Evolutionary conservation across 2,888 invertebrate species (phyloP), one percentile per base, ranked within the genome.

Genomic region (Coelopa pilipes): DNA sequence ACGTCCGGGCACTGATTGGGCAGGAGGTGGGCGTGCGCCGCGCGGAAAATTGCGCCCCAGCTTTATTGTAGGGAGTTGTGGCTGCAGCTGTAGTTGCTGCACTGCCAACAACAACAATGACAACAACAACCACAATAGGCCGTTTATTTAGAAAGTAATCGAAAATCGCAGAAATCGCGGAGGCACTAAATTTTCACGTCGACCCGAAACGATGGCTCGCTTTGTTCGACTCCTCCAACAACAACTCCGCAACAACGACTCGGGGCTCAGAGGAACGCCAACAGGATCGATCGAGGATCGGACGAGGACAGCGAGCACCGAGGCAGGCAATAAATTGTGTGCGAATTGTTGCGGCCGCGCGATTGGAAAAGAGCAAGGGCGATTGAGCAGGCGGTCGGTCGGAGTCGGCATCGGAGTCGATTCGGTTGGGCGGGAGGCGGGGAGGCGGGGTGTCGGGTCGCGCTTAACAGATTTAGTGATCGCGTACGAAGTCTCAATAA

Each of bases 1-100:
- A 83, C 78, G 82, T 82, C 55, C 72, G 67, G 49, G 67, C 50
- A 70, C 50, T 59, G 69, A 69, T 69, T 53, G 73, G 63, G 46
- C 55, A 21, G 46, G 53, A 49, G 34, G 66, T 70, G 70, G 74
- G 74, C 74, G 74, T 70, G 57, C 57, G n/a, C 65, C 2, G n/a
- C 13, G 19, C 53, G 24, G 34, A 45, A 55, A 65, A 65, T 21
- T 60, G 67, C 45, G 60, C 34, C 50, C 7, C 62, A 53, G 24
- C 21, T 47, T 47, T 46, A n/a, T n/a, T n/a, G n/a, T n/a, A n/a
- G 34, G 4, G 34, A 34, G 34, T 34, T 34, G 34, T 34, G 34
- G 34, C 34, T 34, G 34, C 34, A 34, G 34, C 34, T 34, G 21
- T 47, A 47, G 10, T 65, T 65, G 47, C 47, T 47, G 17, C 46